Percentiles rank a stretch among this genome's conserved stretches.
Evolutionary conservation across 2,888 invertebrate genomes (phyloP).

Genomic region (Perizoma affinitatum): DNA sequence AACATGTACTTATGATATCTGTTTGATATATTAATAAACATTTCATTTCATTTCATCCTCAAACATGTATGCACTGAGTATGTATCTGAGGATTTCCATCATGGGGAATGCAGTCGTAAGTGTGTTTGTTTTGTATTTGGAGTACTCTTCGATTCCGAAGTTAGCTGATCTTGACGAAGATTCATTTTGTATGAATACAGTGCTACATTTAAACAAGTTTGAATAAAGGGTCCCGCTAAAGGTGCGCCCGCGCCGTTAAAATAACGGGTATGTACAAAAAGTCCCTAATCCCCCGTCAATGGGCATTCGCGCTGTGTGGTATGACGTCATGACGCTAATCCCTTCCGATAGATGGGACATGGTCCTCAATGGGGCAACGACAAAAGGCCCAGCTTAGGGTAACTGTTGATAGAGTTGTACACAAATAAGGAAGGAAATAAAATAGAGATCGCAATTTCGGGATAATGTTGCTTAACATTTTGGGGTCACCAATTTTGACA

Average conservation of each 20-base stretch:
- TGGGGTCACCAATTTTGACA: constrained; percentile 6
- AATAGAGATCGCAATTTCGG: constrained; percentile 3
- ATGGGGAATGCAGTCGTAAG: too few relatives aligned
- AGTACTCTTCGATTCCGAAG: too few relatives aligned
- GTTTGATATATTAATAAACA: too few relatives aligned
- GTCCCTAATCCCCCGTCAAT: constrained; percentile 22
- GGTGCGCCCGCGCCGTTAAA: constrained; percentile 5
- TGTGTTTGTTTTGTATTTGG: too few relatives aligned
- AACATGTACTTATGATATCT: too few relatives aligned
- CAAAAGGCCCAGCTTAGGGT: constrained; percentile 21
- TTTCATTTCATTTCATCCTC: too few relatives aligned
- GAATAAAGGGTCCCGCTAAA: constrained; percentile 5
- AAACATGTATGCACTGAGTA: too few relatives aligned
- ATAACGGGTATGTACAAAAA: constrained; percentile 24
- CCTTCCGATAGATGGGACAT: constrained; percentile 13
- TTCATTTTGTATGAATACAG: not conserved
- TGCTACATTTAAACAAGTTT: constrained; percentile 15
- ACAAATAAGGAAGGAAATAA: constrained; percentile 16
- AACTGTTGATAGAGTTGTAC: constrained; percentile 24
- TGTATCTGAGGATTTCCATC: too few relatives aligned
- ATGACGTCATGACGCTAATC: constrained; percentile 30
- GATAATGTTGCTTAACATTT: too few relatives aligned
- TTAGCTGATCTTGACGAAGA: too few relatives aligned
- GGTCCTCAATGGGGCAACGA: constrained; percentile 8
- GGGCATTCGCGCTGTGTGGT: constrained; percentile 27